phyloP scores from a whole-genome alignment of 2,888 invertebrate genomes.

The Hanleya hanleyi region DNA sequence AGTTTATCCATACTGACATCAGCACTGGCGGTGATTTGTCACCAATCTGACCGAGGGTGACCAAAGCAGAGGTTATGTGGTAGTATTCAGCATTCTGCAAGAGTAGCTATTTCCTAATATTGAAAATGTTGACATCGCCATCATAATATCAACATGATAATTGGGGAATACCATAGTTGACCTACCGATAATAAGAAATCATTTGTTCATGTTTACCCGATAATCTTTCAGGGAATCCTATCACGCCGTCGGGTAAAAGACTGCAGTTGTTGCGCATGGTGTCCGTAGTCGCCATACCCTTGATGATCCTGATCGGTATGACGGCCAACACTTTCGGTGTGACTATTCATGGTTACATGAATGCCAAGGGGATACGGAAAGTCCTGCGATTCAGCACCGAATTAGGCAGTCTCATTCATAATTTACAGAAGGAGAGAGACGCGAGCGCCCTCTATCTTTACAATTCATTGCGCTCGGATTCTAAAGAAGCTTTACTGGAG shows the following conservation, averaged over 20 bases:
- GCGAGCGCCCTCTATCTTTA: conserved; percentile 59
- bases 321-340: conserved; percentile 53
- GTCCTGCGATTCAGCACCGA: conserved; percentile 41
- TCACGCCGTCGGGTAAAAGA: conserved; percentile 55
- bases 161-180: no score
- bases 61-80: no score
- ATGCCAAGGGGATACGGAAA: not conserved
- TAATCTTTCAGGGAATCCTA: conserved; percentile 54
- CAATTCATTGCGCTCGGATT: conserved; percentile 53
- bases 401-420: conserved; percentile 46
- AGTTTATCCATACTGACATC: no score
- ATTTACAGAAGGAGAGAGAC: conserved; percentile 61
- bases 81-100: no score
- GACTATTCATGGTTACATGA: not conserved
- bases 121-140: no score
- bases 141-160: no score
- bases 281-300: conserved; percentile 55
- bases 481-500: conserved; percentile 51
- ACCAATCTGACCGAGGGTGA: no score
- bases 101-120: no score
- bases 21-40: no score
- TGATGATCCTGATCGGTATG: conserved; percentile 53
- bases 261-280: conserved; percentile 61
- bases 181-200: no score
- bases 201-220: no score